Evolutionary conservation across 2,888 invertebrate genomes (phyloP).

Genomic region (Trissoscelio sp.): DNA sequence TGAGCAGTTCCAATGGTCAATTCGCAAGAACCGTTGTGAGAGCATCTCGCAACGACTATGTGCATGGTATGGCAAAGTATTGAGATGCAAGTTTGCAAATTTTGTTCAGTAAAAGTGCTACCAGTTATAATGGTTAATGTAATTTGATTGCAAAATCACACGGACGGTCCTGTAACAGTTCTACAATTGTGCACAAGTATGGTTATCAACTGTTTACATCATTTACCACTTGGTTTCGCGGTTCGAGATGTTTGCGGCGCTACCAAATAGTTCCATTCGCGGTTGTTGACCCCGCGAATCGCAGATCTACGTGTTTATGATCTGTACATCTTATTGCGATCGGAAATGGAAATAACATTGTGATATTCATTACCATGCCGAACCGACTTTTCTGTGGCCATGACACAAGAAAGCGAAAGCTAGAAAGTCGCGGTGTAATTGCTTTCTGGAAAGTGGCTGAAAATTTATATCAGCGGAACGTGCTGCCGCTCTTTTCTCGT

Average conservation of each 20-base stretch:
- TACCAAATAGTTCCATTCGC: slow-evolving; percentile 14
- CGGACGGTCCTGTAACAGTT: too few relatives aligned
- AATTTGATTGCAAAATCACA: too few relatives aligned
- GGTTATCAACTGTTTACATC: too few relatives aligned
- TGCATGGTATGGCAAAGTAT: too few relatives aligned
- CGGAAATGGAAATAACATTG: background rate
- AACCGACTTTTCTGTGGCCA: slow-evolving; percentile 53
- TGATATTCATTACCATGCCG: slow-evolving; percentile 35
- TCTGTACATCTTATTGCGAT: background rate
- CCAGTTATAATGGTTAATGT: too few relatives aligned
- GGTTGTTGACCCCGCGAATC: slow-evolving; percentile 52
- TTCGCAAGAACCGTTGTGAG: too few relatives aligned
- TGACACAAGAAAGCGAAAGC: slow-evolving; percentile 67
- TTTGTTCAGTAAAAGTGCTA: too few relatives aligned
- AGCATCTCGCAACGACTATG: too few relatives aligned
- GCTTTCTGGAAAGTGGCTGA: slow-evolving; percentile 61
- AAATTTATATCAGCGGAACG: slow-evolving; percentile 41
- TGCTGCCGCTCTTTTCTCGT: slow-evolving; percentile 16
- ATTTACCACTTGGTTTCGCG: slow-evolving; percentile 8
- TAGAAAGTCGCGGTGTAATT: slow-evolving; percentile 66
- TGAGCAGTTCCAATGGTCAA: too few relatives aligned
- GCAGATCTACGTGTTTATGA: slow-evolving; percentile 2
- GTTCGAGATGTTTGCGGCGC: background rate
- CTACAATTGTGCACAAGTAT: too few relatives aligned
- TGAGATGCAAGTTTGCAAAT: too few relatives aligned